phyloP scores from a whole-genome alignment of 2,113 vertebrate species.

The Capra hircus region DNA sequence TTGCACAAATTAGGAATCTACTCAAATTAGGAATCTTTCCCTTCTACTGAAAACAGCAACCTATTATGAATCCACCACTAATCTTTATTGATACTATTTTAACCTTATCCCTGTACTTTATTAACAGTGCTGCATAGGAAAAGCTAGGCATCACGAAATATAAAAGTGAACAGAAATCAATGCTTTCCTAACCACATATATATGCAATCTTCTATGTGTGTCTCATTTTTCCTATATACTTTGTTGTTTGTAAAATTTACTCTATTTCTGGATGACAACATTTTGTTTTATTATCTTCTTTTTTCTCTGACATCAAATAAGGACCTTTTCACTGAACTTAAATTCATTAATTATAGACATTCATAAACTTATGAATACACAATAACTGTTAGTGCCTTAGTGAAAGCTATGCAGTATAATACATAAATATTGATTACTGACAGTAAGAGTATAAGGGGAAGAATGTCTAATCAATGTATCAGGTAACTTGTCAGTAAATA shows the following conservation, averaged over 20 bases:
- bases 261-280: neutral
- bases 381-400: neutral
- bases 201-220: fast-evolving
- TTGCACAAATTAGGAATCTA: neutral
- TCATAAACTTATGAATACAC: neutral
- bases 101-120: neutral
- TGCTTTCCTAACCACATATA: neutral
- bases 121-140: neutral
- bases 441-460: neutral
- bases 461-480: neutral
- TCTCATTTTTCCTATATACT: neutral
- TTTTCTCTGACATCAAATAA: neutral
- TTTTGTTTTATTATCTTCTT: neutral
- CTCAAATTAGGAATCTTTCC: neutral
- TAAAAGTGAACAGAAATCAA: neutral
- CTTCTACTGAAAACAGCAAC: neutral
- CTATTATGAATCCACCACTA: neutral
- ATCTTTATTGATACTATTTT: neutral
- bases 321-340: neutral
- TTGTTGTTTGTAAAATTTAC: neutral
- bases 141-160: neutral
- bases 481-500: neutral
- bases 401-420: neutral
- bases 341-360: neutral
- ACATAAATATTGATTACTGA: neutral